phyloP scores from a whole-genome alignment of 2,888 invertebrate species.

The Drosophila acutilabella region DNA sequence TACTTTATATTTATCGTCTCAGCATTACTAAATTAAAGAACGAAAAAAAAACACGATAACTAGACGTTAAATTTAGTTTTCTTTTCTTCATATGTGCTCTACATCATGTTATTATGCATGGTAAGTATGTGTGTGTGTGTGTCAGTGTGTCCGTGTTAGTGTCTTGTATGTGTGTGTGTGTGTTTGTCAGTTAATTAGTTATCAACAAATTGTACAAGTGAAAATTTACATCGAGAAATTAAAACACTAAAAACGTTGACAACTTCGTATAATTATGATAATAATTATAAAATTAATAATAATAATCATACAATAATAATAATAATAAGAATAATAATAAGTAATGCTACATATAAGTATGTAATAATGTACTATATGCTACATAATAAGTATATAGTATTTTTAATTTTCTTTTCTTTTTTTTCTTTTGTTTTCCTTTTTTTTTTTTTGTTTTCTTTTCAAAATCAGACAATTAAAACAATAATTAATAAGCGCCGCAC shows the following conservation, averaged over 20 bases:
- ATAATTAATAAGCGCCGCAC: slow-evolving; percentile 53
- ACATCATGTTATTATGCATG: slow-evolving; percentile 38
- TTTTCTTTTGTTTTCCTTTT: slow-evolving; percentile 3
- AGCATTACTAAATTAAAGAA: slow-evolving; percentile 67
- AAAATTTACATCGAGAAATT: slow-evolving; percentile 62
- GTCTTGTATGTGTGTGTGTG: slow-evolving; percentile 11
- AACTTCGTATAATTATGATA: slow-evolving; percentile 35
- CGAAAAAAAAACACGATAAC: slow-evolving; percentile 58
- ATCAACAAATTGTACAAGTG: slow-evolving; percentile 76
- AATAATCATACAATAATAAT: slow-evolving; percentile 36
- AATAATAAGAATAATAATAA: slow-evolving; percentile 39
- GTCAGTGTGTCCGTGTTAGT: background rate
- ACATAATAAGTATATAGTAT: slow-evolving; percentile 33
- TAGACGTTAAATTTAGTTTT: slow-evolving; percentile 47
- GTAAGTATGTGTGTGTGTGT: slow-evolving; percentile 34
- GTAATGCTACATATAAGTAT: slow-evolving; percentile 40
- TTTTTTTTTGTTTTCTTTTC: slow-evolving; percentile 12
- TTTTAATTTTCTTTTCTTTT: slow-evolving; percentile 6
- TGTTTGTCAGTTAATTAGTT: slow-evolving; percentile 35
- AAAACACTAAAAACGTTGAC: slow-evolving; percentile 51
- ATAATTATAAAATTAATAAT: slow-evolving; percentile 35
- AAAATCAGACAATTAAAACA: slow-evolving; percentile 62
- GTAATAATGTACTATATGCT: slow-evolving; percentile 33
- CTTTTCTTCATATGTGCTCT: slow-evolving; percentile 44
- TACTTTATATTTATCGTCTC: slow-evolving; percentile 72